phyloP scores from a whole-genome alignment of 2,888 invertebrate genomes.

The Lordiphosa andalusiaca region DNA sequence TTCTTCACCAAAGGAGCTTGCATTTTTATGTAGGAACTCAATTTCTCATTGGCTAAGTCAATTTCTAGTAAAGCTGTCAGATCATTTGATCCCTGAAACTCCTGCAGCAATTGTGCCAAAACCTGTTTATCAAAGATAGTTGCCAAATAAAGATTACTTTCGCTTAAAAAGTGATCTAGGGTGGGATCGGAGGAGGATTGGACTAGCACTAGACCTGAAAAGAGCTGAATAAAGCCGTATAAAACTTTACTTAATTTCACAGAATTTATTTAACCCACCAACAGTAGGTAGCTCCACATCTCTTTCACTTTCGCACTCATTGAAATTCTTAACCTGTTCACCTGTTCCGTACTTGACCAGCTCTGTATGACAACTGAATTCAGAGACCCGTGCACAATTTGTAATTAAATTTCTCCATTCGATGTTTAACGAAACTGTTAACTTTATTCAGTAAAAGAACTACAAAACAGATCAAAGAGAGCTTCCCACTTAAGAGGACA shows the following conservation, averaged over 20 bases:
- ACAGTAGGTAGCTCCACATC: constrained; percentile 25
- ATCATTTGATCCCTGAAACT: constrained; percentile 65
- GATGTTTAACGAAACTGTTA: constrained; percentile 7
- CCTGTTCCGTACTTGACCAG: constrained; percentile 37
- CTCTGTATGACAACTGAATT: constrained; percentile 37
- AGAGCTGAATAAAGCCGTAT: constrained; percentile 16
- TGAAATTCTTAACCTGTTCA: constrained; percentile 16
- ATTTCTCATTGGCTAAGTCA: constrained; percentile 62
- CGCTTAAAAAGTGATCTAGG: constrained; percentile 52
- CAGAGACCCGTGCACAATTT: constrained; percentile 33
- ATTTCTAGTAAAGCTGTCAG: constrained; percentile 55
- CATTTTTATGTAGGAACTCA: constrained; percentile 54
- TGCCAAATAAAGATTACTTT: constrained; percentile 67
- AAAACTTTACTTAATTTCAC: not conserved
- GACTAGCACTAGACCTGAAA: constrained; percentile 7
- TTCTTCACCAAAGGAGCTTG: constrained; percentile 55
- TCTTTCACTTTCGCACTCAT: constrained; percentile 27
- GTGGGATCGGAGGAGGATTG: constrained; percentile 25
- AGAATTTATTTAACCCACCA: constrained; percentile 37
- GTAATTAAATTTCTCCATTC: constrained; percentile 35
- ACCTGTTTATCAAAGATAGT: constrained; percentile 68
- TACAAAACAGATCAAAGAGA: constrained; percentile 9
- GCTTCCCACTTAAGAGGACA: constrained; percentile 28
- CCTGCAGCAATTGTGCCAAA: constrained; percentile 66
- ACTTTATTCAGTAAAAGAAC: constrained; percentile 34